Evolutionary conservation across 2,888 invertebrate genomes (phyloP), one percentile per base, ranked within the genome.

Genomic region (Galeopsomyia nigrocyanea): DNA sequence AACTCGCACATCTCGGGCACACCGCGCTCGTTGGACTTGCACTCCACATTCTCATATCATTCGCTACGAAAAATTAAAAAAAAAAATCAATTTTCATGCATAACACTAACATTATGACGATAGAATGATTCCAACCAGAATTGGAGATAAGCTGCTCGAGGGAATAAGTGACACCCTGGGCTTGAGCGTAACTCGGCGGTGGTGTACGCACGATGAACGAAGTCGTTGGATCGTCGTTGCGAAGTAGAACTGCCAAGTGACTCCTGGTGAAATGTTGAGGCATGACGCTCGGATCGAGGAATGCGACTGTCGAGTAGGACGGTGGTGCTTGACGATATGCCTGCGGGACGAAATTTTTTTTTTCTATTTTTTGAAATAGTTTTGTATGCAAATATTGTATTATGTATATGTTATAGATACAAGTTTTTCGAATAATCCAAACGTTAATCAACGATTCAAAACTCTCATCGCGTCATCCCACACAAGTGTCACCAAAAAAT

Each of bases 1-100:
- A 55, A 17, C 75, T 57, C n/a, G 75, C 71, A 68, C 81, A 80
- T 58, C 78, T 74, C 6, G 79, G 77, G 49, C 79, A 81, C 53
- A 80, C 71, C 2, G 75, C 70, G 0, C 78, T 70, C 0, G 68
- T 76, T 0, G 81, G 76, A 63, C 76, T 74, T 1, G 79, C 61
- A 7, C 77, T 67, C 77, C 76, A 80, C 13, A 75, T 46, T 63
- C 68, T 68, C 21, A 58, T 70, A 9, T 47, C 19, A 22, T 65
- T 78, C 0, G 68, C 80, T 80, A 47, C 65, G 63, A 61, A 50
- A 14, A 31, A 16, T 31, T 13, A 22, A 13, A 31, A 31, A 7
- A 31, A 31, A 7, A 31, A 31, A 31, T 5, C 3, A 31, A 31
- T 5, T n/a, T n/a, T n/a, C n/a, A n/a, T n/a, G n/a, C n/a, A n/a